Evolutionary conservation across 2,113 vertebrate species (phyloP).

Genomic region (Nycticorax nycticorax): DNA sequence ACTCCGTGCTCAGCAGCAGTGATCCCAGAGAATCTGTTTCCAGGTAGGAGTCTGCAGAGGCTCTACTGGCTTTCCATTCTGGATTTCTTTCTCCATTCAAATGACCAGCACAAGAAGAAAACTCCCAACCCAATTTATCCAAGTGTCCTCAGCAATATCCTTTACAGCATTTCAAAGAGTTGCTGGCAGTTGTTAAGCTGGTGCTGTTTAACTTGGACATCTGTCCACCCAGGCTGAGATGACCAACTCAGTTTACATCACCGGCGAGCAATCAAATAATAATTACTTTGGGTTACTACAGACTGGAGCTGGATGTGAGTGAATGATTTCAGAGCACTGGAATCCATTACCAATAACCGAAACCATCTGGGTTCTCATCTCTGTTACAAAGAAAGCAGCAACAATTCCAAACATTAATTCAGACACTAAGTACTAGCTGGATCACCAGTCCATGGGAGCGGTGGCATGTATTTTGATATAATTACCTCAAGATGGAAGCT

Average conservation of each 20-base stretch:
- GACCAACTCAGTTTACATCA: conserved; percentile 63
- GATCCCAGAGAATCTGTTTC: not conserved
- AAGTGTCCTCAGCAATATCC: conserved; percentile 38
- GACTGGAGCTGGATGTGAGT: conserved; percentile 37
- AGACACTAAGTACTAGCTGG: conserved; percentile 35
- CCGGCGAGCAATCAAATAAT: conserved; percentile 47
- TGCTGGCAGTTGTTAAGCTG: conserved; percentile 38
- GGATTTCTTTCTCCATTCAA: not conserved
- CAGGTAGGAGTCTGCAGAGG: not conserved
- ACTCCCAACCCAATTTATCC: conserved; percentile 1
- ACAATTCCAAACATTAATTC: conserved; percentile 55
- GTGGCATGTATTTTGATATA: conserved; percentile 20
- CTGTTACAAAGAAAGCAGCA: conserved; percentile 61
- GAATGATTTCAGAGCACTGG: conserved; percentile 61
- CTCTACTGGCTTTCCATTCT: not conserved
- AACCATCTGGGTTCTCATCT: conserved; percentile 59
- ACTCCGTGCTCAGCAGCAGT: not conserved
- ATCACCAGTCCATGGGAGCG: conserved; percentile 33
- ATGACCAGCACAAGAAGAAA: not conserved
- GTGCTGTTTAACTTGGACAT: conserved; percentile 60
- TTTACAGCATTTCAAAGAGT: not conserved
- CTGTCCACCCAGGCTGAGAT: conserved; percentile 36
- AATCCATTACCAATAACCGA: conserved; percentile 66
- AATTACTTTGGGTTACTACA: conserved; percentile 56
- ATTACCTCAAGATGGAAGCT: conserved; percentile 59